Evolutionary conservation across 1,140 invertebrate genomes (phyloP).

Genomic region (Campodea augens): DNA sequence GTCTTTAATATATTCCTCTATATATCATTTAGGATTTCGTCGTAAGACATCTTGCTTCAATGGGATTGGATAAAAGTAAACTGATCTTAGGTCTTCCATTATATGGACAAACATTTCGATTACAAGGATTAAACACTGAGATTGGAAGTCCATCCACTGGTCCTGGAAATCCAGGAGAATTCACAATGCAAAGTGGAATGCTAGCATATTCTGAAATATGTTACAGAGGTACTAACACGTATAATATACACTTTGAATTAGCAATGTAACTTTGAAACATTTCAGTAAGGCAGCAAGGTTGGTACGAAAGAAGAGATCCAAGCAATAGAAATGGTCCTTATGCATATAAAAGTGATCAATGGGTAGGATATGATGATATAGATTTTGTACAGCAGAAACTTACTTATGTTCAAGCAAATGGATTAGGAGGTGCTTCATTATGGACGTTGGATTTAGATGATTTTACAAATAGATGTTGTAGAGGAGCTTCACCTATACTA

Average conservation of each 20-base stretch:
- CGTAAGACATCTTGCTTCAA: slow-evolving; percentile 32
- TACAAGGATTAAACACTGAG: slow-evolving; percentile 32
- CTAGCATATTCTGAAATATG: slow-evolving; percentile 78
- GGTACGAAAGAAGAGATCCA: slow-evolving; percentile 32
- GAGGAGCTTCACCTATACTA: slow-evolving; percentile 51
- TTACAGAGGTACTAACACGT: slow-evolving; percentile 35
- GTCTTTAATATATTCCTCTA: no score
- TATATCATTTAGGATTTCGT: no score
- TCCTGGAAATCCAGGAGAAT: slow-evolving; percentile 56
- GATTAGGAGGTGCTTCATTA: slow-evolving; percentile 58
- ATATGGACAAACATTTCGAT: slow-evolving; percentile 68
- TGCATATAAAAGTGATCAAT: slow-evolving; percentile 56
- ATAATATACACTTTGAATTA: not conserved
- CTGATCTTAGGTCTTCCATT: slow-evolving; percentile 68
- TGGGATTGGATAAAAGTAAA: slow-evolving; percentile 59
- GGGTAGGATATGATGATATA: slow-evolving; percentile 76
- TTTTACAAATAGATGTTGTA: slow-evolving; percentile 51
- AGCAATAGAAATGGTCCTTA: slow-evolving; percentile 43
- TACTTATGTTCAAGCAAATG: slow-evolving; percentile 42
- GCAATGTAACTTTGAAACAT: not conserved
- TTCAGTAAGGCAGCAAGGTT: slow-evolving; percentile 34
- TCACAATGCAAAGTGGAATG: slow-evolving; percentile 75
- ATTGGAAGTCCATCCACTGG: slow-evolving; percentile 33
- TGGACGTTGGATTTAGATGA: slow-evolving; percentile 85
- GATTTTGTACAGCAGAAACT: slow-evolving; percentile 45